A percentile compares a stretch with the other conserved stretches of the same genome.
Conservation (phyloP, 2,797 vertebrate genomes). For the Peromyscus eremicus region DNA sequence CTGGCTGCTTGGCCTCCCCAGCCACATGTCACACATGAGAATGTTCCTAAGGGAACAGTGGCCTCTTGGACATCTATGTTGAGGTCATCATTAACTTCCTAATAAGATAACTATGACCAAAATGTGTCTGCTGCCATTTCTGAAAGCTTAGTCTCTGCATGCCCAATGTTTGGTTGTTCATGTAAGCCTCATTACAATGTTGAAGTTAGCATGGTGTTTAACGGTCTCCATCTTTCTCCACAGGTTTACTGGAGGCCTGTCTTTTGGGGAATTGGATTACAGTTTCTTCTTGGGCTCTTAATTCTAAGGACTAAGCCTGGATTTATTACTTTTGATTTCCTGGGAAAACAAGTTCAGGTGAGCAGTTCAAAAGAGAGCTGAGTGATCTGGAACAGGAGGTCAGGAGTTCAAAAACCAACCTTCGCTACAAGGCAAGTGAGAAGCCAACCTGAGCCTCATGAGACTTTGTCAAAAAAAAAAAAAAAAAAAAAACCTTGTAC, state of each 20-base stretch:
- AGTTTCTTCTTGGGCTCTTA: conserved; percentile 92
- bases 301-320: conserved; percentile 91
- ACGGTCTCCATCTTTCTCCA: conserved; percentile 42
- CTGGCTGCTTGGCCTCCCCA: not conserved
- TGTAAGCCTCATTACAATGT: not conserved
- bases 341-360: conserved; percentile 93
- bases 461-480: not conserved
- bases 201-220: not conserved
- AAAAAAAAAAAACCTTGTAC: not conserved
- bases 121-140: not conserved
- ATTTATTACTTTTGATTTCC: conserved; percentile 88
- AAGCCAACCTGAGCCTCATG: not conserved
- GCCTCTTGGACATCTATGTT: not conserved
- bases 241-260: conserved; percentile 92
- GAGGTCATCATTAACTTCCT: conserved; percentile 29
- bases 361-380: conserved; percentile 57
- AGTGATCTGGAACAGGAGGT: not conserved
- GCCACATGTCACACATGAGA: not conserved
- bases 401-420: not conserved
- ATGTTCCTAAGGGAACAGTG: not conserved
- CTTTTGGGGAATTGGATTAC: conserved; percentile 90
- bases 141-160: not conserved
- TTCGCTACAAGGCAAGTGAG: not conserved
- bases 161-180: not conserved
- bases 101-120: not conserved